phyloP scores from a whole-genome alignment of 92 coral and sea anemone genomes.

The Zoanthus solanderi region DNA sequence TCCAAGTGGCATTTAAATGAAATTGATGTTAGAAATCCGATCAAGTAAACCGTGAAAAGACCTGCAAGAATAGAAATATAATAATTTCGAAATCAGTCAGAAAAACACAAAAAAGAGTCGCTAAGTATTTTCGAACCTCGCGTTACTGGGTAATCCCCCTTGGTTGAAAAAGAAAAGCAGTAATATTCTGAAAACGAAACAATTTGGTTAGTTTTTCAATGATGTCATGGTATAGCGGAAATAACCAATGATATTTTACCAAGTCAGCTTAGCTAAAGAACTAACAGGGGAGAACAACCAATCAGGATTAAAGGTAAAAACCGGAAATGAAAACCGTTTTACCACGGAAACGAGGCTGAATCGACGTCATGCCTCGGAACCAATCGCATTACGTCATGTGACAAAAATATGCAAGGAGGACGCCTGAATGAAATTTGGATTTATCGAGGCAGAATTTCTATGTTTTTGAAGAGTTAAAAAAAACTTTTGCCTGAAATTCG shows the following conservation, averaged over 20 bases:
- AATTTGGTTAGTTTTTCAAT: neutral
- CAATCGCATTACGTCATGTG: conserved; percentile 97
- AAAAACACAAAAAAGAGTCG: too few relatives aligned
- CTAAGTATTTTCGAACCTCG: neutral
- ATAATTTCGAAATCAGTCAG: too few relatives aligned
- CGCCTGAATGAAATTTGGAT: conserved; percentile 65
- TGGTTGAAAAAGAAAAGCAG: neutral
- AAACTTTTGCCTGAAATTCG: conserved; percentile 50
- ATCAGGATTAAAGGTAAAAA: conserved; percentile 30
- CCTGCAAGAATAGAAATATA: too few relatives aligned
- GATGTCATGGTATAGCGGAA: conserved; percentile 33
- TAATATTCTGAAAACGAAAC: neutral
- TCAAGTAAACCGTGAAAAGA: too few relatives aligned
- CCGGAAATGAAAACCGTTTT: conserved; percentile 35
- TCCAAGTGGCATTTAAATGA: too few relatives aligned
- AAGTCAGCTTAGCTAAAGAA: conserved; percentile 45
- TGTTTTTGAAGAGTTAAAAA: conserved; percentile 59
- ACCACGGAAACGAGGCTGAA: conserved; percentile 77
- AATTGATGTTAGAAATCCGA: too few relatives aligned
- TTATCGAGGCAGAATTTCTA: conserved; percentile 56
- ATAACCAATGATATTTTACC: conserved; percentile 23
- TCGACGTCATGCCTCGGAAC: conserved; percentile 79
- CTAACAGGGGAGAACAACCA: conserved; percentile 8
- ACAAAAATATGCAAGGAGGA: conserved; percentile 93
- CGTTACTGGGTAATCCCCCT: neutral